Base-by-base conservation (phyloP, 1,140 invertebrate species). In the Aphidius gifuensis region DNA sequence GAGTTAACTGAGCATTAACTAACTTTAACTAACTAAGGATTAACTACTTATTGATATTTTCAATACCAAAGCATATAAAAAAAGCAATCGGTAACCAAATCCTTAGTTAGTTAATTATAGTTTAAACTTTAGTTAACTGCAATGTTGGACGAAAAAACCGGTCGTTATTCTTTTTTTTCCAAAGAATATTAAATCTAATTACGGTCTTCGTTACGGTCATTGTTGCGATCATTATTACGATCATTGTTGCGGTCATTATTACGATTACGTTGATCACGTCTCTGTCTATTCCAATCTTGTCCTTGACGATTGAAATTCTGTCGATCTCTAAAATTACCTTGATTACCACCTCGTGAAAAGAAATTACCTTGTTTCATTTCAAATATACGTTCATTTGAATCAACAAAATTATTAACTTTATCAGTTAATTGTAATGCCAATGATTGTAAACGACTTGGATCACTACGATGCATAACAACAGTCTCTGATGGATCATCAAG, bases 381-480 rank as follows among this genome's bases (percentile, higher is more conserved):
- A 74, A 93, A 90, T 64, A 98, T 93, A 54, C 94, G 87, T 76
- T 99, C 97, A 77, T 98, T 99, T 43, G 96, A 96, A 74, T 99
- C 97, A 5, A 97, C 94, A 61, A 99, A 86, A 68, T 94, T 94
- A 69, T 92, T 90, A 5, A 98, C 90, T 80, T 89, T 89, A 74
- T 98, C 96, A 0, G 96, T 93, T 39, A 99, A 84, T 78, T 99
- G 97, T 58, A 99, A 82, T 5, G 97, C 94, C 44, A 99, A 83
- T 1, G 96, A 94, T 81, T 99, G 98, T 51, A 99, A 88, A 60
- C 96, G 89, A 50, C 92, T 96, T 5, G 97, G 97, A 79, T 99
- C 97, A 39, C 96, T 97, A n/a, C 96, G 88, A 74, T 99, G 98
- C 90, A 99, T 94, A 5, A 99, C 94, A 0, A 99, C 90, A 21